These are phyloP conservation scores for Micrasema longulum DNA, from an alignment of 1,140 invertebrate species.

Conservation along the genomic window DNA sequence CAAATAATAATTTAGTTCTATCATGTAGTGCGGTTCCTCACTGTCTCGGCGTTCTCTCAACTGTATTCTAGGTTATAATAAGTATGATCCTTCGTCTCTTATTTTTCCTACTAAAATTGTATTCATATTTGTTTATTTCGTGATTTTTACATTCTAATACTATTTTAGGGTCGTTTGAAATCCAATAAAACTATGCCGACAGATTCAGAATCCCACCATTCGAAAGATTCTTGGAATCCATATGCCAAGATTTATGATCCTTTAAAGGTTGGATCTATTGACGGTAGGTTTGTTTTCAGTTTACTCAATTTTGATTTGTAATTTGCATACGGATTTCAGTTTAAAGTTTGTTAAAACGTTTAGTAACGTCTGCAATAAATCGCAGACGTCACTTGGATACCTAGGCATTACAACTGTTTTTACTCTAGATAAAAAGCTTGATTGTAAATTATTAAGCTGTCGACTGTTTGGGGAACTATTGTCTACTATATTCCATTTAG, in stretches of 20 bases:
- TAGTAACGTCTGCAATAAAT: background rate
- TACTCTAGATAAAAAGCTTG: background rate
- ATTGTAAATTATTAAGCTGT: background rate
- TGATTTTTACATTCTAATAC: too few species aligned
- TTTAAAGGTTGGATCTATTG: constrained; percentile 81
- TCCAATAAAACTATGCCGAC: too few species aligned
- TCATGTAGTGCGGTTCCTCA: too few species aligned
- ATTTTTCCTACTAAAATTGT: too few species aligned
- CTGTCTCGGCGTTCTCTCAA: too few species aligned
- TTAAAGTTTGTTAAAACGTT: background rate
- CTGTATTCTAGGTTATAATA: too few species aligned
- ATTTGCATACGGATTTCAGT: background rate
- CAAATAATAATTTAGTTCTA: too few species aligned
- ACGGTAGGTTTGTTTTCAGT: constrained; percentile 61
- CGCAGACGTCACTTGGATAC: background rate
- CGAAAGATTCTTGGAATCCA: constrained; percentile 19
- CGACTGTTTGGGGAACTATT: too few species aligned
- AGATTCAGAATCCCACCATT: constrained; percentile 20
- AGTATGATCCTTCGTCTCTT: too few species aligned
- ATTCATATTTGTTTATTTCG: too few species aligned
- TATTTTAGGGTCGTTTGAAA: too few species aligned
- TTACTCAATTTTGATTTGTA: background rate
- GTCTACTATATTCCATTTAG: too few species aligned
- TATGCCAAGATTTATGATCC: constrained; percentile 68
- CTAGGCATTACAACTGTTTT: background rate